phyloP scores from a whole-genome alignment of 2,113 vertebrate genomes.

The Pycnonotus jocosus region DNA sequence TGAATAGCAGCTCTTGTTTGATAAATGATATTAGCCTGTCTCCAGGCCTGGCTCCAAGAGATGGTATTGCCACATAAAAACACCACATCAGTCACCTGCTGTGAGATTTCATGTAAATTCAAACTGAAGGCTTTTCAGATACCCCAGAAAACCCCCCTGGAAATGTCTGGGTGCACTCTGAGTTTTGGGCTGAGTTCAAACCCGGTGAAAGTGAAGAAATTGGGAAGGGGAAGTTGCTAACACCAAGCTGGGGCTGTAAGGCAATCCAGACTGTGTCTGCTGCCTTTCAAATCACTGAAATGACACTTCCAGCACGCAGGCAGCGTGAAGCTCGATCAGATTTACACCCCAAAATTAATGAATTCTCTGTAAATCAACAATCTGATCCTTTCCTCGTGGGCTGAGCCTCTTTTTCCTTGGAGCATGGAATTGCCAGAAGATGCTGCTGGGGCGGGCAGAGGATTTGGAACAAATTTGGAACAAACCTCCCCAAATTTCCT shows the following conservation, averaged over 20 bases:
- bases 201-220: neutral
- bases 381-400: neutral
- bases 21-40: neutral
- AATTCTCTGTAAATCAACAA: neutral
- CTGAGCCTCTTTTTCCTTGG: too few relatives aligned
- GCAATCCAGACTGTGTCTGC: neutral
- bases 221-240: neutral
- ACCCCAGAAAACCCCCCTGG: neutral
- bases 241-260: neutral
- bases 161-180: neutral
- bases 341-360: neutral
- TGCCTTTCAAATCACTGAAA: neutral
- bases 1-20: constrained; percentile 4
- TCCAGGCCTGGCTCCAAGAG: neutral
- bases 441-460: neutral
- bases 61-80: neutral
- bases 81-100: neutral
- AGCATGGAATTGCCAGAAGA: neutral
- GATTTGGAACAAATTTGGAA: neutral
- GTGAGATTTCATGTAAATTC: neutral
- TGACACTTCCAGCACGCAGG: neutral
- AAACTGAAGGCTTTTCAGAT: neutral
- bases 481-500: neutral
- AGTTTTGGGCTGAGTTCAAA: neutral
- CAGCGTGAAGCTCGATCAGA: neutral